Evolutionary conservation across 2,888 invertebrate genomes (phyloP), one percentile per base, ranked within the genome.

Genomic region (Ennomos quercinarius): DNA sequence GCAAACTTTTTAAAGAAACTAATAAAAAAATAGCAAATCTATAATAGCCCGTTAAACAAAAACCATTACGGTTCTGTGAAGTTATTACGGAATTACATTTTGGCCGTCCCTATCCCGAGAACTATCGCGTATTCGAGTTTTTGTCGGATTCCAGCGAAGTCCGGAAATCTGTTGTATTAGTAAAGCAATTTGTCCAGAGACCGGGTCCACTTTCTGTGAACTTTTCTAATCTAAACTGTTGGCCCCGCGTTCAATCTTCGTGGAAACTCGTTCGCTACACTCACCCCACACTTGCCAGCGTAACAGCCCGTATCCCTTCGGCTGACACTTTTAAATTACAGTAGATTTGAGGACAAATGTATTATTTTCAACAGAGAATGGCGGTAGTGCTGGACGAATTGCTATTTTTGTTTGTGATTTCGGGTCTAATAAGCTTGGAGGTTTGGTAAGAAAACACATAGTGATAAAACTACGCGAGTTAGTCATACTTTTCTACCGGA

Each of bases 161-260:
- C 78, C 76, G 73, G 78, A 85, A 87, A 88, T 89, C 83, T 89
- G 88, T 88, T 87, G 87, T 88, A 87, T 89, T 89, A 90, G 86
- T 84, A 80, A 87, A 89, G 87, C 88, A 89, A 90, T 91, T 90
- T 90, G 87, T 89, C 83, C 51, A 52, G 55, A 54, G 49, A 10
- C 81, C 64, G 72, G 77, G 75, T 74, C 74, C 73, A 80, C 76
- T 74, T 73, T 77, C 75, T 77, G 76, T 78, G 77, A 91, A 91
- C 90, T 91, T 91, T 91, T 91, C 90, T 90, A 87, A 91, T 91
- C 89, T 89, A 90, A 90, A 89, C 86, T 87, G 85, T 79, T 86
- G 77, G 80, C 77, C 73, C 73, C 76, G 63, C 70, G 66, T 67
- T 68, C 68, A 71, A 72, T 72, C 71, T 69, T 72, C 63, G 69